phyloP scores from a whole-genome alignment of 1,140 invertebrate genomes.

The Dreissena rostriformis region DNA sequence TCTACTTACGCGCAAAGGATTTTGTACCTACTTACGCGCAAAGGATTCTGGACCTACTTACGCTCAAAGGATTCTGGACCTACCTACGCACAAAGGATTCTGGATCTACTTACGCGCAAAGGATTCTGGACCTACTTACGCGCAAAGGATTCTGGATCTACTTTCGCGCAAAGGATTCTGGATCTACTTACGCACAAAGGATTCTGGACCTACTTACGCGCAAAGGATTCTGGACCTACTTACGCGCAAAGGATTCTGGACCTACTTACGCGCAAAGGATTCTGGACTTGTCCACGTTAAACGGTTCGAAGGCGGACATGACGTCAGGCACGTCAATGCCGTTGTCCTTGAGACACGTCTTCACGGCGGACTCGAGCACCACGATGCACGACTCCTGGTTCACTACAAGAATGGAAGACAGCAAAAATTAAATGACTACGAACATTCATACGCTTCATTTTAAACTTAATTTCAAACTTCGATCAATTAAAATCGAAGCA shows the following conservation, averaged over 20 bases:
- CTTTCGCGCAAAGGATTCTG: slow-evolving; percentile 47
- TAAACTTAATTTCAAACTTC: not conserved
- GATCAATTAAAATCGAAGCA: no score
- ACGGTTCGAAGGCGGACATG: slow-evolving; percentile 52
- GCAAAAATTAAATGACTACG: not conserved
- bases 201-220: slow-evolving; percentile 40
- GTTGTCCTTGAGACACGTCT: slow-evolving; percentile 44
- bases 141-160: slow-evolving; percentile 40
- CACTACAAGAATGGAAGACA: not conserved
- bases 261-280: slow-evolving; percentile 43
- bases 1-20: no score
- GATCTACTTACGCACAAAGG: no score
- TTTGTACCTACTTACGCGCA: slow-evolving; percentile 43
- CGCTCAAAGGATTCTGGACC: slow-evolving; percentile 36
- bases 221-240: slow-evolving; percentile 42
- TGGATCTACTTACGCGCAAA: slow-evolving; percentile 49
- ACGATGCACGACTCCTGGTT: slow-evolving; percentile 37
- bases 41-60: slow-evolving; percentile 36
- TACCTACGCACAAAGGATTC: slow-evolving; percentile 46
- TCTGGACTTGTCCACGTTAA: slow-evolving; percentile 50
- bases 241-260: slow-evolving; percentile 45
- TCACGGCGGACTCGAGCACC: slow-evolving; percentile 37
- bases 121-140: slow-evolving; percentile 45
- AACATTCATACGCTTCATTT: not conserved
- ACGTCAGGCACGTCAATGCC: slow-evolving; percentile 52